A percentile compares a stretch with the other conserved stretches of the same genome.
phyloP scores from a whole-genome alignment of 2,113 vertebrate species.

The Maccullochella peelii region DNA sequence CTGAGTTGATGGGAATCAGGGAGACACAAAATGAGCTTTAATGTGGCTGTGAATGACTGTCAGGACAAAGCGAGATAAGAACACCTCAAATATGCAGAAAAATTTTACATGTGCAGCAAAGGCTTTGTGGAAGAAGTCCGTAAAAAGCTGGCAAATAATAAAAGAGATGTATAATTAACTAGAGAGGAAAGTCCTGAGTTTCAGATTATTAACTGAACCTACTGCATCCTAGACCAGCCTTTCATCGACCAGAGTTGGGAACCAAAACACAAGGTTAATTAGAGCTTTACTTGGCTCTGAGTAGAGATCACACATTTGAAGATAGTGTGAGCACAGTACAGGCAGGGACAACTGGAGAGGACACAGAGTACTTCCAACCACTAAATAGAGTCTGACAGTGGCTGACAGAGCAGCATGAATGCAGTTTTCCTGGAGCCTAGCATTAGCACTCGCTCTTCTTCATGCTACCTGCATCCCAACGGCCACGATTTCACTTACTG shows the following conservation, averaged over 20 bases:
- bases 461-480: too few relatives aligned
- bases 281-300: constrained; percentile 2
- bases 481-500: too few relatives aligned
- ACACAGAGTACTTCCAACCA: constrained; percentile 11
- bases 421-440: too few relatives aligned
- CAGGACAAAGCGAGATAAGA: constrained; percentile 24
- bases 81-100: neutral
- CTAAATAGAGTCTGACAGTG: constrained; percentile 5
- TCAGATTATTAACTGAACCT: neutral
- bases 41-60: constrained; percentile 12
- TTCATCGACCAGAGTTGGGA: neutral
- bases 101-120: neutral
- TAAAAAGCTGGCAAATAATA: neutral
- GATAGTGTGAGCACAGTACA: constrained; percentile 31
- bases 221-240: neutral
- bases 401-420: too few relatives aligned
- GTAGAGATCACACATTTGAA: constrained; percentile 10
- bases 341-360: neutral
- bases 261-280: neutral
- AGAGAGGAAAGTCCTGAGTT: neutral
- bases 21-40: constrained; percentile 19
- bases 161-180: neutral
- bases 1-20: constrained; percentile 21
- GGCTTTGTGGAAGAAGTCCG: neutral
- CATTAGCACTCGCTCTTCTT: too few relatives aligned